Base-by-base conservation (phyloP, 2,797 vertebrate species). In the Scyliorhinus canicula region DNA sequence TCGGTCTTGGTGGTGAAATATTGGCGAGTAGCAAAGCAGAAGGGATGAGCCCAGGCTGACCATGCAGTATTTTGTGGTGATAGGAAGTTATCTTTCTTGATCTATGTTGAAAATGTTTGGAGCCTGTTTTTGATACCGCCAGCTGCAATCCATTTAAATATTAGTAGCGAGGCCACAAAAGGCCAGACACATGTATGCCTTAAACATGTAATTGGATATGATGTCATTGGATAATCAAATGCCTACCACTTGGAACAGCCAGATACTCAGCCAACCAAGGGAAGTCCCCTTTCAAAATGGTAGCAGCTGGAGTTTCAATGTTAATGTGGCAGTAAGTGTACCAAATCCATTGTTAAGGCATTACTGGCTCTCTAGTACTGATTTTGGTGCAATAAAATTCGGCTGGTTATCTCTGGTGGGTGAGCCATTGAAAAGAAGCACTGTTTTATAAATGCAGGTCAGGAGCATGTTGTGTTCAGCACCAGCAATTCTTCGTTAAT, bases 361-460 rank as follows among this genome's bases (percentile, higher is more conserved):
- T 60, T 88, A n/a, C 52, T 60, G 31, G 4, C 55, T 60, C 21
- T 1, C 19, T 47, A 82, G 47, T 26, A 24, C 40, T 60, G 55
- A 88, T 88, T 88, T 88, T n/a, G 52, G 55, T 31, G 2, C 1
- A 16, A 57, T 88, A n/a, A 60, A 60, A 88, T 88, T 88, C 31
- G 31, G 31, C 85, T 16, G 7, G 31, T 35, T 57, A n/a, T 60
- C 52, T 88, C 28, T 19, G 21, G n/a, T 57, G 31, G 14, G 16
- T 35, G 28, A 88, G 85, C 85, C 60, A n/a, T 16, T 88, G 55
- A 52, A 86, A 55, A 52, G 84, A 55, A 35, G 14, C 50, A 55
- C 55, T 55, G 52, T 35, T 86, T 86, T 55, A 86, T 47, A 86
- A 55, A 88, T 88, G 85, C 31, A 88, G 85, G 31, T 88, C 85